phyloP scores from a whole-genome alignment of 2,888 invertebrate genomes.

The Drosophila melanosoma region DNA sequence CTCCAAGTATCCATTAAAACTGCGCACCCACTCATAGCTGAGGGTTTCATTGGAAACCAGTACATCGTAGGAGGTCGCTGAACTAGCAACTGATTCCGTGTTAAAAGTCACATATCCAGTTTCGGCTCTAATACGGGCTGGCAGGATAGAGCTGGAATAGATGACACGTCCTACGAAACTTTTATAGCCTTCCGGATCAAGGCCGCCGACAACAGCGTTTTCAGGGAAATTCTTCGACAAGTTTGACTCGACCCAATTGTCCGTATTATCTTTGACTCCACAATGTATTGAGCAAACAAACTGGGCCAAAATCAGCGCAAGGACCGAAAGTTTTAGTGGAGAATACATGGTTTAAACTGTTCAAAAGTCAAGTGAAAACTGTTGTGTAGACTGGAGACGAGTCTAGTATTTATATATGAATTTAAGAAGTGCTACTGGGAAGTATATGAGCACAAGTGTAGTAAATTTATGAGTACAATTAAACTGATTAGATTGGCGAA shows the following conservation, averaged over 20 bases:
- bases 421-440: not conserved
- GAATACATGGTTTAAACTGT: slow-evolving; percentile 39
- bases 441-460: not conserved
- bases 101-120: slow-evolving; percentile 35
- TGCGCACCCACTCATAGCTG: slow-evolving; percentile 50
- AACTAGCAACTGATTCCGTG: not conserved
- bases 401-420: slow-evolving; percentile 13
- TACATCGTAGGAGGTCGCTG: slow-evolving; percentile 19
- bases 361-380: slow-evolving; percentile 1
- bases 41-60: slow-evolving; percentile 39
- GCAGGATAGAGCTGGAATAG: slow-evolving; percentile 28
- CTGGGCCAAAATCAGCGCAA: slow-evolving; percentile 39
- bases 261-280: slow-evolving; percentile 43
- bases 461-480: not conserved
- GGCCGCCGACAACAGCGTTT: slow-evolving; percentile 45
- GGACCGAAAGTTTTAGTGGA: slow-evolving; percentile 12
- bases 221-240: slow-evolving; percentile 40
- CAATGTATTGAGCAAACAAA: slow-evolving; percentile 40
- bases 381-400: not conserved
- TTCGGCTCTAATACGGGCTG: slow-evolving; percentile 55
- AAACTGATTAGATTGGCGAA: slow-evolving; percentile 28
- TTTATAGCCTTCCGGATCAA: slow-evolving; percentile 54
- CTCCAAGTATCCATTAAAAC: slow-evolving; percentile 56
- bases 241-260: slow-evolving; percentile 38
- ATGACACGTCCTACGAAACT: slow-evolving; percentile 52